Base-by-base conservation (phyloP, 2,888 invertebrate species). In the Fragum whitleyi region DNA sequence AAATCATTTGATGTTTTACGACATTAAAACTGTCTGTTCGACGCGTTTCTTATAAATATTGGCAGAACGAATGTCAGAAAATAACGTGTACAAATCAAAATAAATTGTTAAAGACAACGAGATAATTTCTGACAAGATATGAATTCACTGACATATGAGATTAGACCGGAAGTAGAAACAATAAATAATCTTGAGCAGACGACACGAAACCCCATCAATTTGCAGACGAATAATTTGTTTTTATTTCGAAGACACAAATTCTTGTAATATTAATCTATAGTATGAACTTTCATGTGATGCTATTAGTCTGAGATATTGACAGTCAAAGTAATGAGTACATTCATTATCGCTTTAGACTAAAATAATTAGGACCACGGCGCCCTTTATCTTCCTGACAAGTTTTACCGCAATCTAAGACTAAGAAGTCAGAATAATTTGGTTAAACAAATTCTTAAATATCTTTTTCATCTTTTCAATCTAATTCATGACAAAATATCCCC, bases 161-260 rank as follows among this genome's bases (percentile, higher is more conserved):
- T 81, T 72, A 59, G 69, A 65, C 79, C 81, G 85, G 85, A 85
- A 85, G 81, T 80, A 1, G 73, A 82, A 77, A 81, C 82, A 77
- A 82, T 85, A 85, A 85, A 85, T 85, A 79, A 77, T 71, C 68
- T 59, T 65, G 57, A 42, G 78, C 85, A 82, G 85, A 82, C 85
- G 82, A 80, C 82, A 82, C 76, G 67, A 77, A 75, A 55, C 68
- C 77, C 72, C 79, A 82, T 82, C 78, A 79, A 77, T 85, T 79
- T 85, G 81, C 79, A 81, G 78, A 79, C 69, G 83, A 80, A 83
- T 80, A 79, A 80, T 80, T 83, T 78, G 83, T 72, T 83, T 83
- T 74, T 74, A 71, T 79, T 70, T 42, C 51, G 76, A 74, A 78
- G 73, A 69, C 75, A 76, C 78, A 75, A 77, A 21, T 32, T 42